A percentile compares a stretch with the other conserved stretches of the same genome.
Conservation (phyloP, 2,888 invertebrate species). For the Chaetogeoica ovagalla region DNA sequence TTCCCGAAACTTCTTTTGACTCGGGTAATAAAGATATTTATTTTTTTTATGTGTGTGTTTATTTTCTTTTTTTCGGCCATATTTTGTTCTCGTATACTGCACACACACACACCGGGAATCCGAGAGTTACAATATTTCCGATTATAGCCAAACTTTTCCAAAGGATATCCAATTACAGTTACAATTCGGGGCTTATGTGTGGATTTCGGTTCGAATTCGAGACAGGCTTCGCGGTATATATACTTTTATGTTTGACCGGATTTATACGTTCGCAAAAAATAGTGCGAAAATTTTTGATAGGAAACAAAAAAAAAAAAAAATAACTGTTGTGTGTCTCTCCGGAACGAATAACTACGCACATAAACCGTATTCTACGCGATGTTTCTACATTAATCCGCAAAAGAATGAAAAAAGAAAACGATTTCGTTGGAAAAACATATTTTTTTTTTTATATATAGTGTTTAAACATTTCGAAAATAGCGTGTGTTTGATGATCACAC, state of each 20-base stretch:
- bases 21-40: conserved; percentile 34
- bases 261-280: conserved; percentile 11
- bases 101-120: conserved; percentile 5
- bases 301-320: not conserved
- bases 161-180: conserved; percentile 48
- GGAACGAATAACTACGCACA: no score
- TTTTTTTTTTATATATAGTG: no score
- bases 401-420: no score
- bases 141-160: conserved; percentile 37
- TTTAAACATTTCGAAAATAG: no score
- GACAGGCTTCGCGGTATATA: not conserved
- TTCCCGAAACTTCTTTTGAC: conserved; percentile 15
- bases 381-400: no score
- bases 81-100: not conserved
- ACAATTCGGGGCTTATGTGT: conserved; percentile 29
- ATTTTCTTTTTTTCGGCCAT: conserved; percentile 30
- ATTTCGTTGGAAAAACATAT: no score
- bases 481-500: no score
- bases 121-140: conserved; percentile 46
- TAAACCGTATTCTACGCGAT: no score
- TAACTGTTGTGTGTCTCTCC: no score
- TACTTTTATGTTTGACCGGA: conserved; percentile 32
- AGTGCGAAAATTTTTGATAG: not conserved
- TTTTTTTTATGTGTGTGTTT: conserved; percentile 27
- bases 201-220: conserved; percentile 38